A percentile compares a stretch with the other conserved stretches of the same genome.
These are phyloP conservation scores for Tympanuchus pallidicinctus DNA, from an alignment of 2,113 vertebrate species.

Conservation along the genomic window DNA sequence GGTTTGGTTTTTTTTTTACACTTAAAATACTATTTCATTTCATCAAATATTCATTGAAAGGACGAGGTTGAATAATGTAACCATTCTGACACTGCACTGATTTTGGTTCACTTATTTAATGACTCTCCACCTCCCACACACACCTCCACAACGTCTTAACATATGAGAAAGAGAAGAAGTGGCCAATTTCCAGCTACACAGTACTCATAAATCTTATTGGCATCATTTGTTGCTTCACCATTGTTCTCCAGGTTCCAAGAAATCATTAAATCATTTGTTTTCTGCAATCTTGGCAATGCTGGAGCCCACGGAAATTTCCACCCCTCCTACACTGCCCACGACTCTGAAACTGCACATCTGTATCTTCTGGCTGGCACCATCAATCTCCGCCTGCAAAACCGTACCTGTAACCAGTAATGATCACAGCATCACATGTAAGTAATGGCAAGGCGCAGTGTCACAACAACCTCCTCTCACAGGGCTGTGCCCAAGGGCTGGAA, in stretches of 20 bases:
- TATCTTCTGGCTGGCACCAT: neutral
- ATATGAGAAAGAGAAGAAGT: fast-evolving
- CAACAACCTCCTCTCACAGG: neutral
- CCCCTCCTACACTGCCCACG: neutral
- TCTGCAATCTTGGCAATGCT: neutral
- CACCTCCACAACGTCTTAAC: neutral
- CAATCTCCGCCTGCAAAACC: neutral
- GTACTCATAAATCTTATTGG: neutral
- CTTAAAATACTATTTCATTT: neutral
- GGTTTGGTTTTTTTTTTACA: neutral
- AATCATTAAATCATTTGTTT: neutral
- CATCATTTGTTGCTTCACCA: neutral
- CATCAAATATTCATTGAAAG: neutral
- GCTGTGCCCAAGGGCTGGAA: neutral
- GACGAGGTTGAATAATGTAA: fast-evolving
- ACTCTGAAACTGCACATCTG: neutral
- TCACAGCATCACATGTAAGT: neutral
- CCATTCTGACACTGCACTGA: neutral
- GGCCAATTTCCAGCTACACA: neutral
- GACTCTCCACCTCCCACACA: neutral
- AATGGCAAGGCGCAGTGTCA: neutral
- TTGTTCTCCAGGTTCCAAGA: neutral
- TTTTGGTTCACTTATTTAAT: neutral
- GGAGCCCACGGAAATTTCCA: neutral
- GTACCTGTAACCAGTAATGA: neutral